These are phyloP conservation scores for Pachycephus smyrnensis DNA, from an alignment of 2,888 invertebrate genomes.

Conservation along the genomic window DNA sequence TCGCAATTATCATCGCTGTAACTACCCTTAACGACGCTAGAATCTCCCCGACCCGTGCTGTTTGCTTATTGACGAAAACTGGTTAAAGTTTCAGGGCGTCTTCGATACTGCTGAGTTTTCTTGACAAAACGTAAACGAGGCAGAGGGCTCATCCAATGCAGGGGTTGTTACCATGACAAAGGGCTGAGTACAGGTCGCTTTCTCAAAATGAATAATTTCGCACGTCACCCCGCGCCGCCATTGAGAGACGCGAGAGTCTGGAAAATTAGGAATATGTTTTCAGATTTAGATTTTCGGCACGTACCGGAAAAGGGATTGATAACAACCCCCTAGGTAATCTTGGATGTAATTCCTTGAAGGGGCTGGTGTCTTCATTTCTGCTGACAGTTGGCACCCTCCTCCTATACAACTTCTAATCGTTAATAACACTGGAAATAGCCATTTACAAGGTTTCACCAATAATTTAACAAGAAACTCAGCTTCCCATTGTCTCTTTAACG, in stretches of 20 bases:
- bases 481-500: not conserved
- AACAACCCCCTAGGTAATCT: not conserved
- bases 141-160: no score
- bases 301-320: not conserved
- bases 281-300: not conserved
- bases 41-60: not conserved
- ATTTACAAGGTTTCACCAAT: not conserved
- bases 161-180: no score
- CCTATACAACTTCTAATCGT: not conserved
- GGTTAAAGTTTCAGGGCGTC: not conserved
- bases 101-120: not conserved
- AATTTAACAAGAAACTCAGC: not conserved
- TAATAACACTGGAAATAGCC: not conserved
- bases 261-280: no score
- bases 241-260: no score
- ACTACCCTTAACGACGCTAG: no score
- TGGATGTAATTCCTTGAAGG: not conserved
- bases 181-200: not conserved
- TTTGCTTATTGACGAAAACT: not conserved
- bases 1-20: no score
- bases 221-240: no score
- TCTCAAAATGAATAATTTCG: not conserved
- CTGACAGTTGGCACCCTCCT: not conserved
- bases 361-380: not conserved
- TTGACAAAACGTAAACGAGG: not conserved